phyloP scores from a whole-genome alignment of 2,797 vertebrate genomes.

The Siniperca obscura region DNA sequence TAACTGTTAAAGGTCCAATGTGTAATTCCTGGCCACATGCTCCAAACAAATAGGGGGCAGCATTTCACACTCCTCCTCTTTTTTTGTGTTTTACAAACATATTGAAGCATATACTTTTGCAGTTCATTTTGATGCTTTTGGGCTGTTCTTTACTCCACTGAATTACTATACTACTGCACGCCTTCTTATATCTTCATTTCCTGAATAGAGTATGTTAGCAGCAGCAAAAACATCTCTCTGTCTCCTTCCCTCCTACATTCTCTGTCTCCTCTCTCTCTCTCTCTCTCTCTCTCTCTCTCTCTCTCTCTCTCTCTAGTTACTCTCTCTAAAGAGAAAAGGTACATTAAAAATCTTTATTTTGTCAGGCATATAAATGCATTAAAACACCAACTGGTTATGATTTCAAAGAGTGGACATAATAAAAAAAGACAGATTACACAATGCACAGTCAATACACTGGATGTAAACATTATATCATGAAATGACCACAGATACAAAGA shows the following conservation, averaged over 20 bases:
- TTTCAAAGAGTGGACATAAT: background rate
- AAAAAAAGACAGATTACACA: background rate
- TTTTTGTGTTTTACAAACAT: background rate
- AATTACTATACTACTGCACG: background rate
- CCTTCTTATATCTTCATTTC: background rate
- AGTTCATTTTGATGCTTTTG: background rate
- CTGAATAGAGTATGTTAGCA: background rate
- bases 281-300: conserved; percentile 3
- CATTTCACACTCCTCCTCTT: too few relatives aligned
- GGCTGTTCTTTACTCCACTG: background rate
- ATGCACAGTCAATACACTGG: background rate
- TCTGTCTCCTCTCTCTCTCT: background rate
- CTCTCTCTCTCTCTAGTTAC: background rate
- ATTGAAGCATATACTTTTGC: background rate
- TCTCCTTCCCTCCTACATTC: background rate
- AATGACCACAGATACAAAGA: background rate
- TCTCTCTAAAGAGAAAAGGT: conserved; percentile 1
- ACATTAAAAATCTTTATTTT: background rate
- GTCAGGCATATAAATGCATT: background rate
- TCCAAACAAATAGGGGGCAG: too few relatives aligned
- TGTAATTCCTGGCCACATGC: too few relatives aligned
- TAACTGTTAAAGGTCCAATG: too few relatives aligned
- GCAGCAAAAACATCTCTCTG: conserved; percentile 1
- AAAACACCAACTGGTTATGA: background rate
- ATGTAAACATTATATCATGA: background rate